Evolutionary conservation across 1,140 invertebrate genomes (phyloP).

Genomic region (Polypedilum vanderplanki): DNA sequence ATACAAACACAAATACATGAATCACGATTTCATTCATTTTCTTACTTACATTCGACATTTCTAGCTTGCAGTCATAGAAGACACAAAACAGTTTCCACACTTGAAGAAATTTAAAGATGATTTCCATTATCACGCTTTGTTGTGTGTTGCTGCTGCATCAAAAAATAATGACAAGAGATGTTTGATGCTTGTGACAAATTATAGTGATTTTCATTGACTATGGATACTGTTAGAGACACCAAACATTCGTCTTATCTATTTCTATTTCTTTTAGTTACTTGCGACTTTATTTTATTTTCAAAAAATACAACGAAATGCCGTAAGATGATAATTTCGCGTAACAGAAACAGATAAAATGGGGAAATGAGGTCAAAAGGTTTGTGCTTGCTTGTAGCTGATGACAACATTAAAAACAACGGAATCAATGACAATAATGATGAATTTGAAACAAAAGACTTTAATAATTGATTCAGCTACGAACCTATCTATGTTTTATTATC

Average conservation of each 20-base stretch:
- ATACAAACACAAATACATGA: not conserved
- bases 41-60: not conserved
- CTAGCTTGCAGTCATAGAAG: not conserved
- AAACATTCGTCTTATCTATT: not conserved
- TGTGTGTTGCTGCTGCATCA: not conserved
- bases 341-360: not conserved
- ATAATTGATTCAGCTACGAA: constrained; percentile 5
- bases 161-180: not conserved
- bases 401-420: constrained; percentile 6
- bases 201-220: not conserved
- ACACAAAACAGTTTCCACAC: not conserved
- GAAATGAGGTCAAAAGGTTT: not conserved
- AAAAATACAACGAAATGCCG: not conserved
- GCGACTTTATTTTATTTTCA: not conserved
- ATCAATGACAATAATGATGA: not conserved
- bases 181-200: constrained; percentile 2
- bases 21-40: not conserved
- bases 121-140: not conserved
- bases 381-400: not conserved
- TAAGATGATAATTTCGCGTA: constrained; percentile 13
- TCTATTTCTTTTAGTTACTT: not conserved
- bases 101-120: not conserved
- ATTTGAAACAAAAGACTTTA: constrained; percentile 6
- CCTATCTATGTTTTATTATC: not conserved
- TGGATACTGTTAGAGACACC: not conserved